phyloP scores from a whole-genome alignment of 2,113 vertebrate genomes.

The Vidua macroura region DNA sequence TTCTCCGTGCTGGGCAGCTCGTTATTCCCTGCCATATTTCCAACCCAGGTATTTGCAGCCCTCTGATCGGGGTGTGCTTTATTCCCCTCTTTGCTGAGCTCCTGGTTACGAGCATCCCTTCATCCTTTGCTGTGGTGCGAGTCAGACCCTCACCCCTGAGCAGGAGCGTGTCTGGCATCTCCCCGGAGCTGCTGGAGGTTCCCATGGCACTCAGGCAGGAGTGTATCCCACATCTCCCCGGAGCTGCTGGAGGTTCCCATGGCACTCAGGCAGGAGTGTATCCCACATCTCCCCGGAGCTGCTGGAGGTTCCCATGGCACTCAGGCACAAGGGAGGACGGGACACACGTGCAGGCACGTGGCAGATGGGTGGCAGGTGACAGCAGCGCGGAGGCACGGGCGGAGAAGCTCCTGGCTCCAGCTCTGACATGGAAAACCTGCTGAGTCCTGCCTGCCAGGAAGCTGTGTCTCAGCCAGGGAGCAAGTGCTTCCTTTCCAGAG shows the following conservation, averaged over 20 bases:
- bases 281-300: no score
- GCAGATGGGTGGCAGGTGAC: not conserved
- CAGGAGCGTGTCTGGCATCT: fast-evolving
- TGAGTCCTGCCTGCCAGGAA: not conserved
- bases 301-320: not conserved
- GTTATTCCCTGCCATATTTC: not conserved
- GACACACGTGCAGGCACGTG: fast-evolving
- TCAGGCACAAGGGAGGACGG: fast-evolving
- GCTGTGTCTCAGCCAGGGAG: fast-evolving
- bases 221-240: no score
- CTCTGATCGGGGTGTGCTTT: not conserved
- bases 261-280: no score
- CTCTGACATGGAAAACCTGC: not conserved
- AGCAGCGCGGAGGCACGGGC: fast-evolving
- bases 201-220: no score
- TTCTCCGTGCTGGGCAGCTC: fast-evolving
- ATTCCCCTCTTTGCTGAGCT: not conserved
- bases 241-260: no score
- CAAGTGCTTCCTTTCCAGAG: fast-evolving
- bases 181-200: no score
- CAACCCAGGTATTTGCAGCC: not conserved
- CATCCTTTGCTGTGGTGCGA: fast-evolving
- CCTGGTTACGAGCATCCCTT: fast-evolving
- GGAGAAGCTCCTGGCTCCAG: not conserved
- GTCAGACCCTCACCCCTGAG: not conserved